Conservation (phyloP, 2,113 vertebrate genomes). For the Hypocryptadius cinnamomeus region DNA sequence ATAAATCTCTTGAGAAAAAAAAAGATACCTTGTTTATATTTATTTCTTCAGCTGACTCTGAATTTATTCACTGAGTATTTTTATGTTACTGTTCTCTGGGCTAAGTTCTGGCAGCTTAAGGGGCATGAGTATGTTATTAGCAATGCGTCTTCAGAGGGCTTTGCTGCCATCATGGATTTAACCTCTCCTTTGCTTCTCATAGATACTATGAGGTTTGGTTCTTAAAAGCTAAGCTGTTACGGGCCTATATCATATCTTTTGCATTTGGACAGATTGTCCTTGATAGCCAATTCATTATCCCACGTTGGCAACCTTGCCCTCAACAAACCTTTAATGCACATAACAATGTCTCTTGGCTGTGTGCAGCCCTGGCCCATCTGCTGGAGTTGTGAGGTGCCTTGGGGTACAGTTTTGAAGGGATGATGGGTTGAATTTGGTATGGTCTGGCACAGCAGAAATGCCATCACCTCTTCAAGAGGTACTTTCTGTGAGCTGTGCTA, state of each 20-base stretch:
- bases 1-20: neutral
- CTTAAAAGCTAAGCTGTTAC: neutral
- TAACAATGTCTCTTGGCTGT: constrained; percentile 4
- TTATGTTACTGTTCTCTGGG: neutral
- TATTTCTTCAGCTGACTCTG: neutral
- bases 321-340: neutral
- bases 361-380: constrained; percentile 20
- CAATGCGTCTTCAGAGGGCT: neutral
- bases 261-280: neutral
- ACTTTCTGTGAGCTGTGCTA: neutral
- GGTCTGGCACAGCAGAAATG: neutral
- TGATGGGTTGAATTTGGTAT: constrained; percentile 36
- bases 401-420: neutral
- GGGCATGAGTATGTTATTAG: neutral
- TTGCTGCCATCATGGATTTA: neutral
- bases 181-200: neutral
- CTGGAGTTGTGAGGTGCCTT: neutral
- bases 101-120: neutral
- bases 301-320: neutral
- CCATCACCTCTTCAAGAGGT: neutral
- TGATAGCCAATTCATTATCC: neutral
- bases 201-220: neutral
- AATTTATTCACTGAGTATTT: neutral
- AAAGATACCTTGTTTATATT: neutral
- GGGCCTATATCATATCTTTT: neutral